Conservation (phyloP, 2,888 invertebrate species). For the Gnatocerus cornutus region DNA sequence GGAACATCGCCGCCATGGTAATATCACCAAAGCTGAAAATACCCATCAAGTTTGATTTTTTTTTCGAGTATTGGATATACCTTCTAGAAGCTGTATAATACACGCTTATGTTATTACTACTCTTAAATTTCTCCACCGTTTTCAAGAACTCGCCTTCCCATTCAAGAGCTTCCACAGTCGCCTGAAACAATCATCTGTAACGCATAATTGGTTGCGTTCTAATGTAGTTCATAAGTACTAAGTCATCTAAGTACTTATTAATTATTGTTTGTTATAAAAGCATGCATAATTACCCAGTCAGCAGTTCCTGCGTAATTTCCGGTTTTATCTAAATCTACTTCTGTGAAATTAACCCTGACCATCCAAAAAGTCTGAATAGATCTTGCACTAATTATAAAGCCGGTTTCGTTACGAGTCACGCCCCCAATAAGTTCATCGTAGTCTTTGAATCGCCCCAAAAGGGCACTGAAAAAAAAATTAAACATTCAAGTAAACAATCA, state of each 20-base stretch:
- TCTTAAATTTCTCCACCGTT: constrained; percentile 63
- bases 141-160: constrained; percentile 77
- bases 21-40: constrained; percentile 81
- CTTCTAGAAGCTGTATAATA: constrained; percentile 78
- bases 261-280: too few relatives aligned
- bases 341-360: constrained; percentile 79
- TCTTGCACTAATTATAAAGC: constrained; percentile 77
- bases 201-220: too few relatives aligned
- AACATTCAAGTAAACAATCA: too few relatives aligned
- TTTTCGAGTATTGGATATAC: constrained; percentile 59
- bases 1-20: constrained; percentile 80
- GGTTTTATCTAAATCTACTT: constrained; percentile 77
- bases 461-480: constrained; percentile 72
- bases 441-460: constrained; percentile 79
- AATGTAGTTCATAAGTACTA: neutral
- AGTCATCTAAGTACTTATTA: neutral
- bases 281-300: constrained; percentile 75
- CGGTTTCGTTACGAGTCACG: constrained; percentile 74
- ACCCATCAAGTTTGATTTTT: neutral
- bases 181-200: constrained; percentile 62
- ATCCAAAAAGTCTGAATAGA: constrained; percentile 79
- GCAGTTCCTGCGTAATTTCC: constrained; percentile 84
- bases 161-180: constrained; percentile 73
- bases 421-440: constrained; percentile 79
- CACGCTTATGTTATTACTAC: constrained; percentile 69